These are phyloP conservation scores for Myotis lucifugus DNA, from an alignment of 2,113 vertebrate genomes.

Conservation along the genomic window DNA sequence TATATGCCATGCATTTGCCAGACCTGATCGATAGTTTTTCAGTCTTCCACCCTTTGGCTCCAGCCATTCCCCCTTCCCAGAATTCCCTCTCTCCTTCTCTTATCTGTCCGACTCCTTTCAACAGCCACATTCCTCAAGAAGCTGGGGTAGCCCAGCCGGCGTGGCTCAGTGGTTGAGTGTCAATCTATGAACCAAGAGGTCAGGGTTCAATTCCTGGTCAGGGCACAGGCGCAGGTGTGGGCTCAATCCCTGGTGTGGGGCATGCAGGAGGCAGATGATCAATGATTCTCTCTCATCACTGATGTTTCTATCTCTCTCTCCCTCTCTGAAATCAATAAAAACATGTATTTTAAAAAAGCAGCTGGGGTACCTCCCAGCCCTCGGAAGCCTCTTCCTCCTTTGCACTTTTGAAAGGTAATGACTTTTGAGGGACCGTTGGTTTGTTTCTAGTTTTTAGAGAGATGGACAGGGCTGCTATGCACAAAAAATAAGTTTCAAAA, in stretches of 20 bases:
- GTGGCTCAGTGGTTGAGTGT: too few species aligned
- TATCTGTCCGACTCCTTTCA: not conserved
- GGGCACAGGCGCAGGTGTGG: too few species aligned
- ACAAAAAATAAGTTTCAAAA: not conserved
- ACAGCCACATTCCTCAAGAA: not conserved
- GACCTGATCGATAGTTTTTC: not conserved
- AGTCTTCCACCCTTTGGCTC: not conserved
- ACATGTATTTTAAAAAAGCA: too few species aligned
- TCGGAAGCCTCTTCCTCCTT: not conserved
- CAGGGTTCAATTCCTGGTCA: too few species aligned
- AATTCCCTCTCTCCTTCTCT: not conserved
- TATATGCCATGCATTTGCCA: fast-evolving
- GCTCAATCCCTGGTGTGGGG: too few species aligned
- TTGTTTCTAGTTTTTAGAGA: constrained; percentile 13
- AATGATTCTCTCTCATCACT: too few species aligned
- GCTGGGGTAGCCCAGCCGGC: too few species aligned
- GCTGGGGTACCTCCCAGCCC: not conserved
- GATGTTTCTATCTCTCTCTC: too few species aligned
- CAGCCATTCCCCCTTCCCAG: not conserved
- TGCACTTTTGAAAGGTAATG: not conserved
- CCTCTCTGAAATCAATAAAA: too few species aligned
- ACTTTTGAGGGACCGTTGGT: not conserved
- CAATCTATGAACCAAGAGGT: too few species aligned
- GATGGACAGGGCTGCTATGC: not conserved
- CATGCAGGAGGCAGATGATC: too few species aligned